Conservation (phyloP, 2,888 invertebrate species). For the Pediacus dermestoides region DNA sequence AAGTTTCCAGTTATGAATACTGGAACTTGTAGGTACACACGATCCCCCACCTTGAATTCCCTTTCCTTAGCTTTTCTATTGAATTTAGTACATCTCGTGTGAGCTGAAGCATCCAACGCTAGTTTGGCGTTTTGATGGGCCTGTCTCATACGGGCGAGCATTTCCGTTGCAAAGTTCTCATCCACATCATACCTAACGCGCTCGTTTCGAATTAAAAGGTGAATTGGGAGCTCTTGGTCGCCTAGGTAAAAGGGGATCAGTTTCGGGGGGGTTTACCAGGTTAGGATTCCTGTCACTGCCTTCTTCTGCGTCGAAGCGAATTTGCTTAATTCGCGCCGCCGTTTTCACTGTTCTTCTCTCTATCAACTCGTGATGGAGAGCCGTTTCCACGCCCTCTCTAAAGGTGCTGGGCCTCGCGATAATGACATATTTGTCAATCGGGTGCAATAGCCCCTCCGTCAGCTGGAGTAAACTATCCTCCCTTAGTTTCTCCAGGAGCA, state of each 20-base stretch:
- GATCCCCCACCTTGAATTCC: conserved; percentile 11
- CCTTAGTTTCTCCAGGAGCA: neutral
- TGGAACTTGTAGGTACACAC: conserved; percentile 9
- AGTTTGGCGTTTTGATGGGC: conserved; percentile 8
- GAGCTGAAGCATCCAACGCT: neutral
- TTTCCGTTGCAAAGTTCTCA: conserved; percentile 14
- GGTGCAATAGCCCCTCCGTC: neutral
- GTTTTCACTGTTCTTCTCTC: conserved; percentile 4
- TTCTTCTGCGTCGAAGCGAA: too few species aligned
- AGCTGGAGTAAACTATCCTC: conserved; percentile 1
- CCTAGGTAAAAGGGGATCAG: too few species aligned
- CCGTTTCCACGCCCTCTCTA: neutral
- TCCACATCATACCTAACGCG: conserved; percentile 11
- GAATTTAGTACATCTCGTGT: conserved; percentile 3
- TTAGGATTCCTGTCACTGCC: too few species aligned
- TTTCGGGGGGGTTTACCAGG: too few species aligned
- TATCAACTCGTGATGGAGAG: neutral
- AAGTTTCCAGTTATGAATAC: neutral
- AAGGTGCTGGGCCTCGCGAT: neutral
- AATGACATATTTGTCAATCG: neutral
- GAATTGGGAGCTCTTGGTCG: conserved; percentile 6
- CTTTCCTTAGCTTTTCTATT: neutral
- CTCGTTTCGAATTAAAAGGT: conserved; percentile 17
- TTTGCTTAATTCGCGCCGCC: too few species aligned
- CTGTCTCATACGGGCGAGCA: conserved; percentile 7